Percentiles rank a stretch among this genome's conserved stretches.
Evolutionary conservation across 2,113 vertebrate genomes (phyloP).

Genomic region (Pica pica): DNA sequence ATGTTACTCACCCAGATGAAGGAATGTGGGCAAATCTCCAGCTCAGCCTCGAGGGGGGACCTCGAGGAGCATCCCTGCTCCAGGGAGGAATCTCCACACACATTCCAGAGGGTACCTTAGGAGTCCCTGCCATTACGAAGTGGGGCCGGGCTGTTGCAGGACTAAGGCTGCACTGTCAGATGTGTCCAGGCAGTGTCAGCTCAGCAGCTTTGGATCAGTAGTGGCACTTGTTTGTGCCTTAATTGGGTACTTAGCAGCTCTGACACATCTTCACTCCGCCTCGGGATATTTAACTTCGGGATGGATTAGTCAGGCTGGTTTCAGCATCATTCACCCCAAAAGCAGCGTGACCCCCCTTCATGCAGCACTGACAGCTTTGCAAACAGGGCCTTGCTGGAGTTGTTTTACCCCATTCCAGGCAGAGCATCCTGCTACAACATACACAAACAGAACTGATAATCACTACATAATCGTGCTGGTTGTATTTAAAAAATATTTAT

Average conservation of each 20-base stretch:
- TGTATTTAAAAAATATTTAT: neutral
- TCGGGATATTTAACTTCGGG: neutral
- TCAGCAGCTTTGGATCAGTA: neutral
- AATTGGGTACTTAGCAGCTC: neutral
- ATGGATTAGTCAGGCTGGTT: neutral
- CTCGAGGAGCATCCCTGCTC: neutral
- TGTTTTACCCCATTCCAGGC: neutral
- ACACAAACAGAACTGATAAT: neutral
- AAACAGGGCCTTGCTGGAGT: neutral
- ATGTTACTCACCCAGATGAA: neutral
- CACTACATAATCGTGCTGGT: rapidly evolving
- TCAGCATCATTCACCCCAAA: neutral
- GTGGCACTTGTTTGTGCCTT: neutral
- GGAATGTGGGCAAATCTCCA: neutral
- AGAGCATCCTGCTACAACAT: neutral
- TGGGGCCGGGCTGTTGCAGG: neutral
- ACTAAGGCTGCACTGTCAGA: neutral
- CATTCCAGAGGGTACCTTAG: neutral
- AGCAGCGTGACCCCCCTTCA: neutral
- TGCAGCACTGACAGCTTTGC: neutral
- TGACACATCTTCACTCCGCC: neutral
- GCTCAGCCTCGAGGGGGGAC: neutral
- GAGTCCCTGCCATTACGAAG: rapidly evolving
- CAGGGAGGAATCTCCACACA: neutral
- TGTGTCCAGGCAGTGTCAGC: neutral